phyloP scores from a whole-genome alignment of 1,140 invertebrate species.

The Drosophila albomicans region DNA sequence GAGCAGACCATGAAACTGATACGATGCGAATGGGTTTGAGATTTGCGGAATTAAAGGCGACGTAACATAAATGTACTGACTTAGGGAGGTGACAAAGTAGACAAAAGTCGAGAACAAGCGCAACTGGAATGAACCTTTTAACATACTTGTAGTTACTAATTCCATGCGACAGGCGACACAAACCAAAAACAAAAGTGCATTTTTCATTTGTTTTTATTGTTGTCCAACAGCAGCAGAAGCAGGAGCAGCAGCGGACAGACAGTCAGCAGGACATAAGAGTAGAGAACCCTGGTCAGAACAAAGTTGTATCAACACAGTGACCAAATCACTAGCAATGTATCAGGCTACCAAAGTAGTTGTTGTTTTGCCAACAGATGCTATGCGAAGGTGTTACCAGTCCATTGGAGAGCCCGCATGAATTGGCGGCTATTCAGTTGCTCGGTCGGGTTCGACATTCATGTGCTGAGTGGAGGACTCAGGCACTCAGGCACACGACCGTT shows the following conservation, averaged over 20 bases:
- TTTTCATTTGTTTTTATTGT: conserved; percentile 77
- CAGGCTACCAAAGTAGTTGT: conserved; percentile 65
- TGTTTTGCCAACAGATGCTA: conserved; percentile 54
- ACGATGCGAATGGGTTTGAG: conserved; percentile 37
- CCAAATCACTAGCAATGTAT: conserved; percentile 65
- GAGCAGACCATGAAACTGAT: conserved; percentile 74
- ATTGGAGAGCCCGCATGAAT: conserved; percentile 26
- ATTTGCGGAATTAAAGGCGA: conserved; percentile 19
- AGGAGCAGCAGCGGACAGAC: not conserved
- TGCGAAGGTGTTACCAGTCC: conserved; percentile 49
- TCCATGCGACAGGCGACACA: conserved; percentile 77
- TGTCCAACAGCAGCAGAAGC: conserved; percentile 28
- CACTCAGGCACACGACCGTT: conserved; percentile 55
- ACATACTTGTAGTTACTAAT: conserved; percentile 83
- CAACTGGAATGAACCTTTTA: conserved; percentile 82
- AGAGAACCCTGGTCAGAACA: conserved; percentile 58
- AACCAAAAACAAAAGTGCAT: conserved; percentile 63
- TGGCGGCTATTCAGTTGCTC: conserved; percentile 33
- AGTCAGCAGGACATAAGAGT: conserved; percentile 4
- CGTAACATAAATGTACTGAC: conserved; percentile 9
- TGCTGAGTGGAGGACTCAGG: not conserved
- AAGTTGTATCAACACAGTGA: conserved; percentile 74
- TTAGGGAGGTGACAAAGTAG: conserved; percentile 34
- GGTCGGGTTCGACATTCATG: conserved; percentile 20
- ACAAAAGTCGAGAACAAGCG: conserved; percentile 78